These are phyloP conservation scores for Tonatia bakeri DNA, from an alignment of 2,113 vertebrate species.

Conservation along the genomic window DNA sequence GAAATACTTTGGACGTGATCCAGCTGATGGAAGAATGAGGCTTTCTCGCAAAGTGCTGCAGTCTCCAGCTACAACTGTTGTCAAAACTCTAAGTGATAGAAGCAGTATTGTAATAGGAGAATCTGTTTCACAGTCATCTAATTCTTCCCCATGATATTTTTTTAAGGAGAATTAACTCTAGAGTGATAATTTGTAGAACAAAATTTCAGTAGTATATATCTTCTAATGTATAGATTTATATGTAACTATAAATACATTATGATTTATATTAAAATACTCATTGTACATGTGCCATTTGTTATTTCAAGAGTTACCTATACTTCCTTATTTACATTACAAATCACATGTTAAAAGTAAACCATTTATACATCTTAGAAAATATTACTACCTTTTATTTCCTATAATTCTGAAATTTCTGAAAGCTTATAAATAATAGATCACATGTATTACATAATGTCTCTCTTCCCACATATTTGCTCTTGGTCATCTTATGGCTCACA, in stretches of 20 bases:
- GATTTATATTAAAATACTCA: conserved; percentile 48
- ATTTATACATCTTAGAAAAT: conserved; percentile 47
- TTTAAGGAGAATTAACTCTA: conserved; percentile 15
- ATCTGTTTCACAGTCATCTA: conserved; percentile 69
- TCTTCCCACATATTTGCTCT: not conserved
- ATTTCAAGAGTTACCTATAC: not conserved
- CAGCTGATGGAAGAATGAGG: conserved; percentile 96
- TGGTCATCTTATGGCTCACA: not conserved
- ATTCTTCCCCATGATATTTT: conserved; percentile 71
- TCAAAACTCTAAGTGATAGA: conserved; percentile 90
- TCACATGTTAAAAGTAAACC: conserved; percentile 44
- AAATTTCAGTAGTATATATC: not conserved
- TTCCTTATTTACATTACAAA: conserved; percentile 43
- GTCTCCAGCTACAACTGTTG: conserved; percentile 83
- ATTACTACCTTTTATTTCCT: conserved; percentile 7
- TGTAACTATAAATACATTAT: conserved; percentile 37
- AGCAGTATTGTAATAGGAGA: conserved; percentile 88
- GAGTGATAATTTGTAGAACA: not conserved
- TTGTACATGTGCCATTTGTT: conserved; percentile 22
- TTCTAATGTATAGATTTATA: conserved; percentile 8
- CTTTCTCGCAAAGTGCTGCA: conserved; percentile 96
- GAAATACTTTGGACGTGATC: conserved; percentile 97
- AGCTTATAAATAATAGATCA: conserved; percentile 18
- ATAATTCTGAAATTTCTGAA: conserved; percentile 10
- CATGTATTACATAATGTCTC: not conserved